Base-by-base conservation (phyloP, 2,888 invertebrate genomes). In the Hymenopus coronatus region DNA sequence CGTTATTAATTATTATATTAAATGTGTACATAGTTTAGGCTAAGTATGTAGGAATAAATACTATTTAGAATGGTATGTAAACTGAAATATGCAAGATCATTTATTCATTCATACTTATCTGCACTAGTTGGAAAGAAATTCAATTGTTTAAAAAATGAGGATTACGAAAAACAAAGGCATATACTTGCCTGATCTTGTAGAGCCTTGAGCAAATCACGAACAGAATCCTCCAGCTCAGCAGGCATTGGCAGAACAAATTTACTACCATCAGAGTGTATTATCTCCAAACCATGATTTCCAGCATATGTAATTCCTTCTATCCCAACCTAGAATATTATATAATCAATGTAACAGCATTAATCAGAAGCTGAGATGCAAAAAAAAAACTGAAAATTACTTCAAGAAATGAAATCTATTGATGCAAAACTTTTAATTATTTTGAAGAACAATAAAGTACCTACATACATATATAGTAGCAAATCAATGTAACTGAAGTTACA, bases 181-280 rank as follows among this genome's bases (percentile, higher is more conserved):
- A 9, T 46, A 40, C 82, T 82, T 88, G 87, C 88, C 87, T 89
- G 84, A 81, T 97, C 97, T 92, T 98, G 97, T 84, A 98, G 94
- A 0, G 96, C 95, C 92, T 97, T 97, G 91, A 97, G 95, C 82
- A 98, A 94, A 89, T 95, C 95, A 25, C 96, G 96, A 81, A 97
- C 97, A 93, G 97, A 97, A 90, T 96, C 96, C 91, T 97, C 97
- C 91, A 96, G 96, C 92, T 97, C 97, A 90, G 96, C 95, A 0
- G 98, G 98, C 97, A 98, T 97, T 0, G 98, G 98, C 93, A 98
- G 98, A 0, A 97, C 97, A 92, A 98, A 98, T 93, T 97, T 97
- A 92, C 97, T 97, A 89, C 98, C 98, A 92, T 98, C 98, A 0
- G 98, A 97, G 93, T 98, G 98, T 20, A 98, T 93, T 92, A 98